Base-by-base conservation (phyloP, 2,113 vertebrate genomes). In the Siniperca knerii region DNA sequence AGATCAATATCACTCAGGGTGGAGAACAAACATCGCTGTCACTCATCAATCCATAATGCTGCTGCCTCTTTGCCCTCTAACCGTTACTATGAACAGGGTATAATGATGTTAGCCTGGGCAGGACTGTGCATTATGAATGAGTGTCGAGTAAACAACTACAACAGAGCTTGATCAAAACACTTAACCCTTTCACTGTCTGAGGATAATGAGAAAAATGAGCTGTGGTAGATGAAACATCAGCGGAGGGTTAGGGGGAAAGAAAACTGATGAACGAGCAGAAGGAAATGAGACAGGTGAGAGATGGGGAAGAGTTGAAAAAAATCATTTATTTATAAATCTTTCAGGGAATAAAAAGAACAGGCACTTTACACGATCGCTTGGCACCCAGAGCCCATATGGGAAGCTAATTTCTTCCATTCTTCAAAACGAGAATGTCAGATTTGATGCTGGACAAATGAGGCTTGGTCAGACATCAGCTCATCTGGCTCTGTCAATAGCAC, bases 1-100 rank as follows among this genome's bases (percentile, higher is more conserved):
- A 89, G 89, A 94, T 94, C 93, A 87, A 94, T 95, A 93, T 89
- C 86, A 88, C 64, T 90, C 87, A 80, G 87, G 79, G 78, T 35
- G 78, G 85, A 83, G 88, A 86, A 86, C 90, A 91, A 92, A 91
- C 89, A 93, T 83, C 29, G 8, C 87, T 75, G 75, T 75, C 89
- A 86, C 90, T 92, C 91, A 89, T 94, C 88, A 94, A 87, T 93
- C 92, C 55, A 86, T 91, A 92, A 82, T 58, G 48, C 68, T 64
- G 75, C 89, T 75, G 87, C 89, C 73, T 88, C 86, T 78, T 67
- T 88, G 87, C 83, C 89, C 90, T 85, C 84, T 44, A 85, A 90
- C 85, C n/a, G 57, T 72, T 75, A 67, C 65, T 71, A 81, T 1
- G 64, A 89, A 64, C 76, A 64, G 23, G 65, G 82, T 73, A 82